Evolutionary conservation across 2,797 vertebrate genomes (phyloP).

Genomic region (Mus minutoides): DNA sequence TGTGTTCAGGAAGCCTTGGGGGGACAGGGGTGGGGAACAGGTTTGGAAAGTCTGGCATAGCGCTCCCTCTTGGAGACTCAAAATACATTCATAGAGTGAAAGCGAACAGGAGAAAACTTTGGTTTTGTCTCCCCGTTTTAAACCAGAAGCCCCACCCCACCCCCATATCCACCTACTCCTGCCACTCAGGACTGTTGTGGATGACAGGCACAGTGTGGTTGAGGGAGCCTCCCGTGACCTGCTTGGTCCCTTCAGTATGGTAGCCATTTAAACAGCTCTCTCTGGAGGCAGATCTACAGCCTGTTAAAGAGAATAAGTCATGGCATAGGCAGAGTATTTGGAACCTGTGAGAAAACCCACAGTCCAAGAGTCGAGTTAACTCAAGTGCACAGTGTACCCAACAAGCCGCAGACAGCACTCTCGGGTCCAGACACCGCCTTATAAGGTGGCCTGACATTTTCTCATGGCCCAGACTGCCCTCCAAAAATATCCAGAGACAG

Average conservation of each 20-base stretch:
- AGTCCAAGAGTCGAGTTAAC: constrained; percentile 62
- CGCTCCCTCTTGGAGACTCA: not conserved
- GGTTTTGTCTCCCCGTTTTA: not conserved
- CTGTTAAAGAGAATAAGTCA: constrained; percentile 28
- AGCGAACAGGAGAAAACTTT: not conserved
- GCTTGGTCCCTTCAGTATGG: not conserved
- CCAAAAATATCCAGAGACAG: constrained; percentile 81
- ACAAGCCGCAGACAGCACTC: constrained; percentile 69
- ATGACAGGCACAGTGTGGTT: not conserved
- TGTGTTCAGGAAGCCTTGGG: not conserved
- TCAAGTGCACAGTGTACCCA: constrained; percentile 66
- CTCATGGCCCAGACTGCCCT: constrained; percentile 78
- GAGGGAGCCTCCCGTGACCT: not conserved
- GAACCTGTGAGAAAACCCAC: constrained; percentile 76
- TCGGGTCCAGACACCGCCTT: constrained; percentile 76
- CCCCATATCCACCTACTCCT: no score
- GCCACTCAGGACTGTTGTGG: not conserved
- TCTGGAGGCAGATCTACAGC: constrained; percentile 9
- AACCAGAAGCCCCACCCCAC: not conserved
- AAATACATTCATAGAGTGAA: not conserved
- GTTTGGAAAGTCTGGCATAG: not conserved
- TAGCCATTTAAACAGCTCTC: constrained; percentile 7
- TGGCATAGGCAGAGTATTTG: constrained; percentile 31
- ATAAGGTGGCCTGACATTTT: constrained; percentile 83
- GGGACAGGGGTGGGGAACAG: not conserved